A percentile compares a stretch with the other conserved stretches of the same genome.
phyloP scores from a whole-genome alignment of 2,888 invertebrate genomes.

The Charanyca ferruginea region DNA sequence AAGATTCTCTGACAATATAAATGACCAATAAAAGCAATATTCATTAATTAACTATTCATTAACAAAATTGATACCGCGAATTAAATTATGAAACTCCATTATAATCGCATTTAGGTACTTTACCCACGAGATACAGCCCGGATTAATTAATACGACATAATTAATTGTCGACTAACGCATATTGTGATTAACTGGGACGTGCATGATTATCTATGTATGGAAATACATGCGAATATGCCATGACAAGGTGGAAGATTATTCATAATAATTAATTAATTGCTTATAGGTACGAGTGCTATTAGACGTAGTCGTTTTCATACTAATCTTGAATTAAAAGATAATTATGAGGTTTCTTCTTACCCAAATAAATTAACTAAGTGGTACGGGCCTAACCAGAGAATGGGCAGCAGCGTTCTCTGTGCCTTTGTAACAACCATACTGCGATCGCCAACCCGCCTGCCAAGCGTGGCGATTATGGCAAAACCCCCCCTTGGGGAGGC shows the following conservation, averaged over 20 bases:
- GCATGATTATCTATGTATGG: slow-evolving; percentile 55
- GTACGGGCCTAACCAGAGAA: no score
- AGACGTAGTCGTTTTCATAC: background rate
- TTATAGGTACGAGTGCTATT: background rate
- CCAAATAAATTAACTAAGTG: no score
- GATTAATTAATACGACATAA: slow-evolving; percentile 68
- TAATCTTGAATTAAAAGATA: background rate
- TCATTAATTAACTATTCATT: slow-evolving; percentile 37
- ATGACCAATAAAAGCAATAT: slow-evolving; percentile 31
- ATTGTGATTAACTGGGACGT: slow-evolving; percentile 67
- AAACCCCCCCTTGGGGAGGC: no score
- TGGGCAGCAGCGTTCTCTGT: no score
- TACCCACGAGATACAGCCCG: slow-evolving; percentile 40
- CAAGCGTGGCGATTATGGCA: no score
- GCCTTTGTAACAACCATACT: no score
- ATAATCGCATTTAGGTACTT: slow-evolving; percentile 50
- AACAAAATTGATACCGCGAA: slow-evolving; percentile 42
- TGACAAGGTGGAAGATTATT: slow-evolving; percentile 30
- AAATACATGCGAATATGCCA: slow-evolving; percentile 49
- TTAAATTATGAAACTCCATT: slow-evolving; percentile 45
- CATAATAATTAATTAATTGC: slow-evolving; percentile 20
- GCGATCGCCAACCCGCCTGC: no score
- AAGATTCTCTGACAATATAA: background rate
- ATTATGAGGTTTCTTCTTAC: background rate
- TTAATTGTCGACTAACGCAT: slow-evolving; percentile 65